A percentile compares a stretch with the other conserved stretches of the same genome.
Evolutionary conservation across 2,888 invertebrate species (phyloP).

Genomic region (Ceratothoa steindachneri): DNA sequence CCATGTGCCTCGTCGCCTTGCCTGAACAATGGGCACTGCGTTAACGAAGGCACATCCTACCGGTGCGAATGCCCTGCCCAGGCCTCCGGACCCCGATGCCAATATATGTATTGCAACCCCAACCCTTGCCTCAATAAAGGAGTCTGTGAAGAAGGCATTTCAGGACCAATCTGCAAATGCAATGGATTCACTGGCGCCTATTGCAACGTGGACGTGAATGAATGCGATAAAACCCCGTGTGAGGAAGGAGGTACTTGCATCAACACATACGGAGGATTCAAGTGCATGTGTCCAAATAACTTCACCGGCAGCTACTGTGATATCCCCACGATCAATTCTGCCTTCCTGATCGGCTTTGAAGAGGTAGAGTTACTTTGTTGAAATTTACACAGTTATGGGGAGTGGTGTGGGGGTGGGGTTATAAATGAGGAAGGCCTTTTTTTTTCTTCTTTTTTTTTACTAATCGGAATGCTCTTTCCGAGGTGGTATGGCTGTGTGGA

Average conservation of each 20-base stretch:
- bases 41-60: conserved; percentile 60
- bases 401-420: too few species aligned
- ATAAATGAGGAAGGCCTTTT: background rate
- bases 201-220: conserved; percentile 78
- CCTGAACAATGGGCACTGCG: conserved; percentile 66
- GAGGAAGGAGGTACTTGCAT: conserved; percentile 85
- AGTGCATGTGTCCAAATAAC: conserved; percentile 57
- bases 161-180: conserved; percentile 75
- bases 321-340: conserved; percentile 4
- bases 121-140: conserved; percentile 83
- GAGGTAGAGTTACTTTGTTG: conserved; percentile 17
- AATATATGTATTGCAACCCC: conserved; percentile 69
- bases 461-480: too few species aligned
- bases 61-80: conserved; percentile 68
- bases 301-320: conserved; percentile 52
- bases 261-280: conserved; percentile 59
- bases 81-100: conserved; percentile 64
- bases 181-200: conserved; percentile 73
- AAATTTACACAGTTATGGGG: background rate
- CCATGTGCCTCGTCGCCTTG: conserved; percentile 86
- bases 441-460: too few species aligned
- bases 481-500: too few species aligned
- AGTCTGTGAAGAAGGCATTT: conserved; percentile 81
- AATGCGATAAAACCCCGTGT: conserved; percentile 76
- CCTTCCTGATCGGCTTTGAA: conserved; percentile 25